phyloP scores from a whole-genome alignment of 2,113 vertebrate genomes.

The Carassius auratus region DNA sequence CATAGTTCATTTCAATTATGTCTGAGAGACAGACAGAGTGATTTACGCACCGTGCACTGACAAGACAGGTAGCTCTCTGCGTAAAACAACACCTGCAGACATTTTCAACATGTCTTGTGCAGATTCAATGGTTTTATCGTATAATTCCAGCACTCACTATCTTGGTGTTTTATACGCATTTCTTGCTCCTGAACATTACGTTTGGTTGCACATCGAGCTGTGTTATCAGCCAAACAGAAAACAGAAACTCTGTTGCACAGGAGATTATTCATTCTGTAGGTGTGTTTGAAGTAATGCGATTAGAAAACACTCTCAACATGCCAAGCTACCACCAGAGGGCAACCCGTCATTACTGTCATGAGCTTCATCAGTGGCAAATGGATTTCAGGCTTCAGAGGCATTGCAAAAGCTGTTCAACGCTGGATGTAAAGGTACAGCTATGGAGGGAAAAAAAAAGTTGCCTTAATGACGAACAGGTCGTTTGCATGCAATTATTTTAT shows the following conservation, averaged over 20 bases:
- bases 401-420: not conserved
- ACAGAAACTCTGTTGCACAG: not conserved
- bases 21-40: conserved; percentile 50
- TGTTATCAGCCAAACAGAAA: conserved; percentile 11
- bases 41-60: conserved; percentile 59
- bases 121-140: conserved; percentile 5
- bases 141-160: not conserved
- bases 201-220: not conserved
- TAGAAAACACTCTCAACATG: not conserved
- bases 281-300: not conserved
- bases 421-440: not conserved
- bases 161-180: conserved; percentile 7
- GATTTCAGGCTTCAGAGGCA: conserved; percentile 4
- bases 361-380: not conserved
- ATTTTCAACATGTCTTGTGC: conserved; percentile 21
- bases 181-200: not conserved
- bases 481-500: not conserved
- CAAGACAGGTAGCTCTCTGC: conserved; percentile 27
- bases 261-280: not conserved
- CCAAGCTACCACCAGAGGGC: conserved; percentile 18
- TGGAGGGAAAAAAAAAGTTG: not conserved
- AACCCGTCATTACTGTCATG: not conserved
- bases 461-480: not conserved
- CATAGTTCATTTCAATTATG: conserved; percentile 37
- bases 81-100: conserved; percentile 47